Evolutionary conservation across 2,888 invertebrate species (phyloP).

Genomic region (Sycophila texana): DNA sequence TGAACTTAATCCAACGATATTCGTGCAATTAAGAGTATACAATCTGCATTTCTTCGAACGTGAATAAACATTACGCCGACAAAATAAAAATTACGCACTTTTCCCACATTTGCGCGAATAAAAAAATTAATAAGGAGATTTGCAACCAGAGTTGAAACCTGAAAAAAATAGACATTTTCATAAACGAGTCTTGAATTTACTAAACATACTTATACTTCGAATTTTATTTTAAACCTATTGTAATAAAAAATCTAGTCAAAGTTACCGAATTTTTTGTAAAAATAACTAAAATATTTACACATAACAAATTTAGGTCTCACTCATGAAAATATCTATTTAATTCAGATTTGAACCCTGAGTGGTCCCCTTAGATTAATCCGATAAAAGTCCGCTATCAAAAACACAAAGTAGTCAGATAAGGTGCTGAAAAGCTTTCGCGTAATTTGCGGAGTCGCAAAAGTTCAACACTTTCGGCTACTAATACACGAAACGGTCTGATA

Average conservation of each 20-base stretch:
- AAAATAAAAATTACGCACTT: background rate
- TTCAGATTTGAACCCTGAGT: background rate
- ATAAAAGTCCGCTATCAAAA: background rate
- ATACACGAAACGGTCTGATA: constrained; percentile 20
- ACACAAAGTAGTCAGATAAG: background rate
- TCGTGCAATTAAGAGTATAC: background rate
- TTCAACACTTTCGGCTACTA: constrained; percentile 5
- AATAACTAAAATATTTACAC: too few relatives aligned
- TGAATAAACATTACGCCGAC: background rate
- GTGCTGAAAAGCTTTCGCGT: background rate
- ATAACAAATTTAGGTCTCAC: too few relatives aligned
- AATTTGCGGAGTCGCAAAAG: background rate
- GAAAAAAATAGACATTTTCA: too few relatives aligned
- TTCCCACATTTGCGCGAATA: background rate
- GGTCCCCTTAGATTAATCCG: background rate
- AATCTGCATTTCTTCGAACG: background rate
- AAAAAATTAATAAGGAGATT: background rate
- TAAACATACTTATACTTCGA: too few relatives aligned
- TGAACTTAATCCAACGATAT: background rate
- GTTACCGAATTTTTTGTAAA: too few relatives aligned
- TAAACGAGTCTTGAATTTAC: too few relatives aligned
- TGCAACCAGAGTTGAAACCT: too few relatives aligned
- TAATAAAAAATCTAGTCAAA: too few relatives aligned
- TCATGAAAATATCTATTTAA: background rate
- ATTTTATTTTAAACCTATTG: too few relatives aligned